Percentiles rank a stretch among this genome's conserved stretches.
Evolutionary conservation across 2,888 invertebrate genomes (phyloP).

Genomic region (Neoaliturus tenellus): DNA sequence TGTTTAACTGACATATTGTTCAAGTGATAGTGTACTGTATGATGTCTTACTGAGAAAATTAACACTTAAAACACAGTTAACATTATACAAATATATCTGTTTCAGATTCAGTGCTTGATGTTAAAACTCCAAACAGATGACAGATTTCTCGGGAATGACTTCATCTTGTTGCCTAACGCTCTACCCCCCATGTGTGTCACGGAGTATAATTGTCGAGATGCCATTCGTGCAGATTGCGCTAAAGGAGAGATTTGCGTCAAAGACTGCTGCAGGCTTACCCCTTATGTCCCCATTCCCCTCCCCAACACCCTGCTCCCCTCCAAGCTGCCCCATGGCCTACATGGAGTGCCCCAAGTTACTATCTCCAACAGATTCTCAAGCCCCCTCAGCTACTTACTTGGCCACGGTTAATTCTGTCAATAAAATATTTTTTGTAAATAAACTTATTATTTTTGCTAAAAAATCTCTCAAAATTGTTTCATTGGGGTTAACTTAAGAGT

Average conservation of each 20-base stretch:
- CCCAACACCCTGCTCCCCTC: neutral
- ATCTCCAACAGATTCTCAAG: neutral
- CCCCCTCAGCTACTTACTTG: neutral
- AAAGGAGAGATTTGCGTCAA: constrained; percentile 7
- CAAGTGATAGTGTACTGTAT: no score
- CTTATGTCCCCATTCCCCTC: neutral
- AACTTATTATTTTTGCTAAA: neutral
- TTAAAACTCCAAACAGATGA: neutral
- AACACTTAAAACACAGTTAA: no score
- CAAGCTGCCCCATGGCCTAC: neutral
- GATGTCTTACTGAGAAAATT: no score
- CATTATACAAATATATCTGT: neutral
- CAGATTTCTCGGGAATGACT: constrained; percentile 1
- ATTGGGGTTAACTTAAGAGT: no score
- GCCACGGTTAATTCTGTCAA: neutral
- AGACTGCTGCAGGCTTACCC: constrained; percentile 1
- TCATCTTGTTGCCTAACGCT: constrained; percentile 1
- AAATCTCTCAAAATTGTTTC: no score
- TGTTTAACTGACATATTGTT: no score
- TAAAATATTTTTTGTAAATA: neutral
- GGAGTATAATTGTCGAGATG: constrained; percentile 10
- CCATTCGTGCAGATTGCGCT: neutral
- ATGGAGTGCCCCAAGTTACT: neutral
- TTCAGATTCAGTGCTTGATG: neutral
- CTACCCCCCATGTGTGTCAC: neutral